phyloP scores from a whole-genome alignment of 1,140 invertebrate species.

The Achatina immaculata region DNA sequence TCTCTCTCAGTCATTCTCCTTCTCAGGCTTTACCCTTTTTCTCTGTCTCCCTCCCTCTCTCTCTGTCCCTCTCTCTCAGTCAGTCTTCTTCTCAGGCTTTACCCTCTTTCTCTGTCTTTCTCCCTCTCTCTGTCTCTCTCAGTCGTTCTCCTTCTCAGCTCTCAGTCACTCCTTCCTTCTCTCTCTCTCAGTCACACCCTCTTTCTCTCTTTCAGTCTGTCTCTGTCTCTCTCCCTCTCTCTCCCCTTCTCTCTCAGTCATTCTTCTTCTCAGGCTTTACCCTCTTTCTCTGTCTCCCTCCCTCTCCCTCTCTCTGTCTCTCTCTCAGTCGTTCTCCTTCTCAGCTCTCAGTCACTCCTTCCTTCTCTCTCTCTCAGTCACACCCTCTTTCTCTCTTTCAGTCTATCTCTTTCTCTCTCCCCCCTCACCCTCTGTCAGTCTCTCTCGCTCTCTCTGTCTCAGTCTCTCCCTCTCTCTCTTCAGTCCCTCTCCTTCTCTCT shows the following conservation, averaged over 20 bases:
- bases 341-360: not conserved
- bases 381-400: not conserved
- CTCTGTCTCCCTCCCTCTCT: not conserved
- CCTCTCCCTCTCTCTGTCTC: not conserved
- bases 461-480: no score
- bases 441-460: not conserved
- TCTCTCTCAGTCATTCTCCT: not conserved
- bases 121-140: not conserved
- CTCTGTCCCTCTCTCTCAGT: not conserved
- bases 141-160: not conserved
- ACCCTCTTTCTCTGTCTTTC: not conserved
- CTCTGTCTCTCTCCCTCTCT: not conserved
- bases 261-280: not conserved
- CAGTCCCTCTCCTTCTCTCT: no score
- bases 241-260: not conserved
- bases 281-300: not conserved
- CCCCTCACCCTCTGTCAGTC: not conserved
- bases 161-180: not conserved
- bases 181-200: not conserved
- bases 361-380: not conserved
- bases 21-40: not conserved
- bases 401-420: not conserved
- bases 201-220: not conserved
- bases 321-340: not conserved
- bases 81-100: not conserved